A percentile compares a stretch with the other conserved stretches of the same genome.
Conservation (phyloP, 2,888 invertebrate genomes). For the Ornithoptera priamus region DNA sequence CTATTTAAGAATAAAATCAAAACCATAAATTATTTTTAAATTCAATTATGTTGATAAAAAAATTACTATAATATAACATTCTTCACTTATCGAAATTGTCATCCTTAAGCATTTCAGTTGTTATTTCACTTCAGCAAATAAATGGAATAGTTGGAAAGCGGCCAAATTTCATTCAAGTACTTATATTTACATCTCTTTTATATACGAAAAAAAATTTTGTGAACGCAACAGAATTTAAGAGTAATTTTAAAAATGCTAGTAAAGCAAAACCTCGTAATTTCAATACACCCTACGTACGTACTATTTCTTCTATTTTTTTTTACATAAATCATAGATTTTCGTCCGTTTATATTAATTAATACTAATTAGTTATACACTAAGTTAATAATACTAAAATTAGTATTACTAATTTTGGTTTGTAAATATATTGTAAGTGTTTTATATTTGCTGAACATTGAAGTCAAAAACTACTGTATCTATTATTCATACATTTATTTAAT, state of each 20-base stretch:
- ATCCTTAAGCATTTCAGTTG: slow-evolving; percentile 15
- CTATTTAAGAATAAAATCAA: too few species aligned
- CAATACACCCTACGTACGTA: too few species aligned
- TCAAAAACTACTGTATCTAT: too few species aligned
- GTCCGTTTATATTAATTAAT: too few species aligned
- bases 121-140: slow-evolving; percentile 31
- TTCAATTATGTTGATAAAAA: slow-evolving; percentile 9
- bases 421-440: too few species aligned
- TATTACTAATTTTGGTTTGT: too few species aligned
- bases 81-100: slow-evolving; percentile 21
- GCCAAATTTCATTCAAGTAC: slow-evolving; percentile 48
- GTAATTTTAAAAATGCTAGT: neutral
- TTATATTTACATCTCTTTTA: neutral
- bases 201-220: neutral
- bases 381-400: too few species aligned
- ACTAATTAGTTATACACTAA: too few species aligned
- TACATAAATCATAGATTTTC: too few species aligned
- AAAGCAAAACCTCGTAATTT: neutral
- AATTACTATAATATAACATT: slow-evolving; percentile 5
- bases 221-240: neutral
- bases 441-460: too few species aligned
- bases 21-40: neutral
- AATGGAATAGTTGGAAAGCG: slow-evolving; percentile 51
- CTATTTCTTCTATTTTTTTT: too few species aligned
- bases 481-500: too few species aligned